Percentiles rank a stretch among this genome's conserved stretches.
These are phyloP conservation scores for Oryctes rhinoceros DNA, from an alignment of 1,140 invertebrate species.

Conservation along the genomic window DNA sequence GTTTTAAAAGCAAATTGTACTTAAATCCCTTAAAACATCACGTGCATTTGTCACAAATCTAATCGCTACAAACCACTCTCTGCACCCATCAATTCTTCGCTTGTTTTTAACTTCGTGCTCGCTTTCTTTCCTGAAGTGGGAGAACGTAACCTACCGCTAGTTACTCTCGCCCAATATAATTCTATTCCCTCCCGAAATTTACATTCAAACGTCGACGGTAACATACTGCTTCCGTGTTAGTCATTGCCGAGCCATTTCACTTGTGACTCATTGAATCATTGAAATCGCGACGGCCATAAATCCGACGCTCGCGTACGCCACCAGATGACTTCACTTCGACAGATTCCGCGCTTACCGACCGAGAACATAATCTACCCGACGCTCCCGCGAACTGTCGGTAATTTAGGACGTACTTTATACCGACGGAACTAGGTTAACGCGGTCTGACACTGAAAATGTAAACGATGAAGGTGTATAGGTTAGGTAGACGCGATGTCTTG, in stretches of 20 bases:
- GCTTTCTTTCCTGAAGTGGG: neutral
- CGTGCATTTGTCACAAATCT: too few relatives aligned
- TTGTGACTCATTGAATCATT: constrained; percentile 18
- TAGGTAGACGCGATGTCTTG: neutral
- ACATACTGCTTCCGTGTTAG: neutral
- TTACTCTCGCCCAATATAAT: constrained; percentile 11
- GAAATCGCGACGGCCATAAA: constrained; percentile 9
- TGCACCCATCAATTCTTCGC: too few relatives aligned
- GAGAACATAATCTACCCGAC: neutral
- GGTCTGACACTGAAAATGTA: constrained; percentile 13
- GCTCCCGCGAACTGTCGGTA: neutral
- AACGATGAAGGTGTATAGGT: constrained; percentile 8
- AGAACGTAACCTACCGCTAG: neutral
- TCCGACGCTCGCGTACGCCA: neutral
- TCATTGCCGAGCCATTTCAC: constrained; percentile 21
- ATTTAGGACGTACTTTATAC: constrained; percentile 10
- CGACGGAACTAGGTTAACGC: neutral
- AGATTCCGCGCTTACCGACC: neutral
- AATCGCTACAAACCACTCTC: too few relatives aligned
- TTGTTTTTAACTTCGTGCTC: too few relatives aligned
- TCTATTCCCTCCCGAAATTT: neutral
- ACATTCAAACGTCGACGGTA: neutral
- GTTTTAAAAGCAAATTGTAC: too few relatives aligned
- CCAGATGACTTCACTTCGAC: constrained; percentile 12
- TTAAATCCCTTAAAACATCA: too few relatives aligned